Percentiles rank a stretch among this genome's conserved stretches.
phyloP scores from a whole-genome alignment of 2,113 vertebrate genomes.

The Plecotus auritus region DNA sequence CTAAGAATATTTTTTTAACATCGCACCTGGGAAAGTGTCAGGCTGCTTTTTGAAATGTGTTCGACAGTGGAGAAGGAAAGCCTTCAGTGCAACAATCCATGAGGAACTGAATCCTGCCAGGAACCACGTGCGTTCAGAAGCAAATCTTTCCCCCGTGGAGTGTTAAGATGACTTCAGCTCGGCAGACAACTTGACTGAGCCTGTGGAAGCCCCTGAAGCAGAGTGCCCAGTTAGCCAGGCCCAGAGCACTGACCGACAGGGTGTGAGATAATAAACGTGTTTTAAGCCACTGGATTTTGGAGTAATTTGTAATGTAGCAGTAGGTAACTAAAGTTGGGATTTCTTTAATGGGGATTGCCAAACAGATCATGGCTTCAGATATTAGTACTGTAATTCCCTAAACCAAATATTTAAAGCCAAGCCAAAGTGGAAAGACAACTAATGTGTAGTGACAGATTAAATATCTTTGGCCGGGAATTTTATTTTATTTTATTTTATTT shows the following conservation, averaged over 20 bases:
- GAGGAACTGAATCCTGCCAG: background rate
- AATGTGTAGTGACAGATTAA: background rate
- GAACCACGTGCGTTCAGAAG: background rate
- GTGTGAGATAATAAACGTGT: background rate
- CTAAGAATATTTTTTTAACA: background rate
- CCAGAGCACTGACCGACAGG: background rate
- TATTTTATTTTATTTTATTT: too few species aligned
- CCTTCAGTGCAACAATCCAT: background rate
- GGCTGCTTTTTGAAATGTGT: background rate
- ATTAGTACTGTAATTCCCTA: background rate
- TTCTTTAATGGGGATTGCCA: background rate
- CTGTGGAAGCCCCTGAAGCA: background rate
- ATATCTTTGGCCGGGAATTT: background rate
- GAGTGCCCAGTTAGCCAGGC: background rate
- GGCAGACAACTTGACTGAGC: background rate
- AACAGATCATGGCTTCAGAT: background rate
- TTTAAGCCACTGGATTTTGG: background rate
- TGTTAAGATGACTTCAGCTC: background rate
- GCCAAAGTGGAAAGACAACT: background rate
- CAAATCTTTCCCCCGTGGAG: background rate
- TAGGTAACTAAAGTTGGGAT: background rate
- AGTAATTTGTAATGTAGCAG: background rate
- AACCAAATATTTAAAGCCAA: conserved; percentile 11
- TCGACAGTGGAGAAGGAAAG: background rate
- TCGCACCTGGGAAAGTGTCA: background rate